phyloP scores from a whole-genome alignment of 2,888 invertebrate genomes.

The Phlogophora meticulosa region DNA sequence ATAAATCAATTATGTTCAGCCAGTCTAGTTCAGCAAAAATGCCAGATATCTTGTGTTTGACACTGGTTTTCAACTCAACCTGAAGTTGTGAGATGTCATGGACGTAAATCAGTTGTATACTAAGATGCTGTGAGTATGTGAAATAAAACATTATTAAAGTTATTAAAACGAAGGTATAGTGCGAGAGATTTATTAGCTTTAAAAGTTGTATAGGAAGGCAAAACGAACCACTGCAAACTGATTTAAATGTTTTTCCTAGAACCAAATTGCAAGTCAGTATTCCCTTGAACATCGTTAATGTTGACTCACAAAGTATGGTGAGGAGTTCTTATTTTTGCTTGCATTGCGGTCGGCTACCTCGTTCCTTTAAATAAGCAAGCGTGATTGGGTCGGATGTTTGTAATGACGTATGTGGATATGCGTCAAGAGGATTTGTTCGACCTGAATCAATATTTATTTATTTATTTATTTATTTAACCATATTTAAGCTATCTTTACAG shows the following conservation, averaged over 20 bases:
- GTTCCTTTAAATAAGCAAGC: constrained; percentile 23
- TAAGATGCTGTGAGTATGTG: too few species aligned
- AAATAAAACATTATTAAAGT: too few species aligned
- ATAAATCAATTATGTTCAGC: too few species aligned
- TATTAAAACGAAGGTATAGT: too few species aligned
- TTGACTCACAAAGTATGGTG: constrained; percentile 37
- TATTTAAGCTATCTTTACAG: too few species aligned
- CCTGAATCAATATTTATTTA: constrained; percentile 22
- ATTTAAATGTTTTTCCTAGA: constrained; percentile 22
- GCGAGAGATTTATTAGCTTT: too few species aligned
- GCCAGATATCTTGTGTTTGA: too few species aligned
- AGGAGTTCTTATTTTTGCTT: constrained; percentile 24
- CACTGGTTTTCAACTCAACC: too few species aligned
- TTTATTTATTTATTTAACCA: too few species aligned
- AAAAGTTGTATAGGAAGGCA: background rate
- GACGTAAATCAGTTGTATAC: too few species aligned
- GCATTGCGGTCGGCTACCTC: constrained; percentile 34
- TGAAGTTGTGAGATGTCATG: too few species aligned
- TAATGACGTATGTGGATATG: constrained; percentile 4
- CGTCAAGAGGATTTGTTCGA: constrained; percentile 24
- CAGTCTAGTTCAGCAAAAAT: too few species aligned
- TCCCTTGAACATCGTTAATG: constrained; percentile 8
- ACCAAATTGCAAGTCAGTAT: constrained; percentile 43
- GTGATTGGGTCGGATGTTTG: constrained; percentile 12
- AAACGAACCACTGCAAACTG: background rate